A percentile compares a stretch with the other conserved stretches of the same genome.
Conservation (phyloP, 2,797 vertebrate genomes). For the Neomorphus geoffroyi region DNA sequence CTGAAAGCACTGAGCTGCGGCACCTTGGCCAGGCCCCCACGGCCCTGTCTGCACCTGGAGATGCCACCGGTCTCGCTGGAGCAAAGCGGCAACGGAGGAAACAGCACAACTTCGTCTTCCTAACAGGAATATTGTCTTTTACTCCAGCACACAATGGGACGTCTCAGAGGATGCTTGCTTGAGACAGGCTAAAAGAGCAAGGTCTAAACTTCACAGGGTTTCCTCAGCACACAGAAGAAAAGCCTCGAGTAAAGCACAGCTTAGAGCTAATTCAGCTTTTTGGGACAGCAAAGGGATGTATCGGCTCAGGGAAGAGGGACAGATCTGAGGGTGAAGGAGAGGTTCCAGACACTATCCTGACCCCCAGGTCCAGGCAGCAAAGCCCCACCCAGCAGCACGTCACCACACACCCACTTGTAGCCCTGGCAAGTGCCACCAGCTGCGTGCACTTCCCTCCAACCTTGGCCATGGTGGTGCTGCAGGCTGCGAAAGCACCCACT, state of each 20-base stretch:
- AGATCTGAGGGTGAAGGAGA: neutral
- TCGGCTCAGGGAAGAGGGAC: neutral
- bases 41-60: neutral
- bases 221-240: neutral
- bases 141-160: fast-evolving
- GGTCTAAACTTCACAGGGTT: neutral
- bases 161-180: neutral
- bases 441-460: fast-evolving
- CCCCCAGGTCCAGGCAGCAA: neutral
- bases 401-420: fast-evolving
- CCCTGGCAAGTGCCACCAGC: neutral
- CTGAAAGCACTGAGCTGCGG: neutral
- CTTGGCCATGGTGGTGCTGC: fast-evolving
- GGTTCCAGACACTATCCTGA: neutral
- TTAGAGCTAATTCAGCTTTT: neutral
- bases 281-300: neutral
- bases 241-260: fast-evolving
- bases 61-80: fast-evolving
- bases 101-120: neutral
- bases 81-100: neutral
- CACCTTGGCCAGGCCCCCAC: fast-evolving
- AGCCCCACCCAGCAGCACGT: fast-evolving
- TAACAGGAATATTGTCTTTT: neutral
- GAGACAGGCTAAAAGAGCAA: neutral
- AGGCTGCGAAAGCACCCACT: fast-evolving